Conservation (phyloP, 2,113 vertebrate genomes). For the Misgurnus anguillicaudatus region DNA sequence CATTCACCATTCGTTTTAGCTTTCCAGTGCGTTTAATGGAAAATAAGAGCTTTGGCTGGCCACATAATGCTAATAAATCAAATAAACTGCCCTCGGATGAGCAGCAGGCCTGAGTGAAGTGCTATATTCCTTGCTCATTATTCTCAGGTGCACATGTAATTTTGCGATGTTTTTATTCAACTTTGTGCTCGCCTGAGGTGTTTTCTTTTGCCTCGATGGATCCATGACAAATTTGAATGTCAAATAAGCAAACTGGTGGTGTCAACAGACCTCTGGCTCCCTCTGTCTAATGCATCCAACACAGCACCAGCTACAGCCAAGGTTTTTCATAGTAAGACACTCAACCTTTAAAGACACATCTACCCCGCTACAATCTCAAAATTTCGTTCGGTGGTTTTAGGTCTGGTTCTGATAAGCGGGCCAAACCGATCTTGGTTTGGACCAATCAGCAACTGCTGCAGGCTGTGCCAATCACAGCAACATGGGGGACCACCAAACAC, state of each 20-base stretch:
- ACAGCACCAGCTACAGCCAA: not conserved
- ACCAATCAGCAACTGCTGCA: constrained; percentile 12
- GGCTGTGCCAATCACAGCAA: not conserved
- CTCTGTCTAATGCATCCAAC: constrained; percentile 15
- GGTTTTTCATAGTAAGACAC: not conserved
- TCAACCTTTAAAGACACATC: not conserved
- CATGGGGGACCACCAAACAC: not conserved
- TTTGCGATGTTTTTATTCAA: not conserved
- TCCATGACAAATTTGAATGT: constrained; percentile 16
- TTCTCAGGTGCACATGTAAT: constrained; percentile 20
- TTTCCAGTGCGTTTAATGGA: constrained; percentile 41
- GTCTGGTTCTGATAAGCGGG: constrained; percentile 1
- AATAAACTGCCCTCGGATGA: constrained; percentile 20
- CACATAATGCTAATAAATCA: constrained; percentile 47
- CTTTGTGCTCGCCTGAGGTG: not conserved
- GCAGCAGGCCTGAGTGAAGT: constrained; percentile 20
- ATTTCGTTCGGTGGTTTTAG: not conserved
- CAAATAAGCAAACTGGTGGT: not conserved
- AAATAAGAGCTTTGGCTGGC: constrained; percentile 38
- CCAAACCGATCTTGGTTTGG: constrained; percentile 4
- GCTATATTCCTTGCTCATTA: not conserved
- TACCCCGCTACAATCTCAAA: not conserved
- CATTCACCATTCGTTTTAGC: constrained; percentile 35
- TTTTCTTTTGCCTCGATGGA: constrained; percentile 4
- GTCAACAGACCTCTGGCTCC: not conserved